These are phyloP conservation scores for Gracilinanus agilis DNA, from an alignment of 2,113 vertebrate species.

Conservation along the genomic window DNA sequence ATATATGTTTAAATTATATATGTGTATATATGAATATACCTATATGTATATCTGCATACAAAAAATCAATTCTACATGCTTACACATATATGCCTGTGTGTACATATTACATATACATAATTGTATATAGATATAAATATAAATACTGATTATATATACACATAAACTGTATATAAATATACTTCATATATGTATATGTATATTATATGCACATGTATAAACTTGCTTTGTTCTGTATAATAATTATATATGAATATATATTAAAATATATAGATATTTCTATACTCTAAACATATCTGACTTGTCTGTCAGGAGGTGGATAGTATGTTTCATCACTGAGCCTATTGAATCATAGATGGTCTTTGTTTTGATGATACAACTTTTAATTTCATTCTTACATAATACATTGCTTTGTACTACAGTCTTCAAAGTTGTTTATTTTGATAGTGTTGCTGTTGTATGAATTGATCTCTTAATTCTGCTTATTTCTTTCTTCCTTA, in stretches of 20 bases:
- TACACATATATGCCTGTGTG: neutral
- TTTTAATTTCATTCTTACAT: too few relatives aligned
- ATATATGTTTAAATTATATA: too few relatives aligned
- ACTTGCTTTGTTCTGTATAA: too few relatives aligned
- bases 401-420: too few relatives aligned
- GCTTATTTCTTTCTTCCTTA: too few relatives aligned
- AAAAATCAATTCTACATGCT: neutral
- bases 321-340: too few relatives aligned
- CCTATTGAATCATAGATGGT: too few relatives aligned
- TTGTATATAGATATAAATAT: neutral
- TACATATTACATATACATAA: neutral
- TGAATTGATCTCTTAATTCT: neutral
- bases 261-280: neutral
- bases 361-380: too few relatives aligned
- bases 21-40: neutral
- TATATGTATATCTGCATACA: neutral
- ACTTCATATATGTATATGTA: too few relatives aligned
- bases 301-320: too few relatives aligned
- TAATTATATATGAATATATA: neutral
- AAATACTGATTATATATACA: neutral
- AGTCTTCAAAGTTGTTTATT: too few relatives aligned
- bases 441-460: neutral
- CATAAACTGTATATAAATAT: neutral
- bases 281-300: too few relatives aligned
- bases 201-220: neutral